phyloP scores from a whole-genome alignment of 2,113 vertebrate species.

The Noturus placidus region DNA sequence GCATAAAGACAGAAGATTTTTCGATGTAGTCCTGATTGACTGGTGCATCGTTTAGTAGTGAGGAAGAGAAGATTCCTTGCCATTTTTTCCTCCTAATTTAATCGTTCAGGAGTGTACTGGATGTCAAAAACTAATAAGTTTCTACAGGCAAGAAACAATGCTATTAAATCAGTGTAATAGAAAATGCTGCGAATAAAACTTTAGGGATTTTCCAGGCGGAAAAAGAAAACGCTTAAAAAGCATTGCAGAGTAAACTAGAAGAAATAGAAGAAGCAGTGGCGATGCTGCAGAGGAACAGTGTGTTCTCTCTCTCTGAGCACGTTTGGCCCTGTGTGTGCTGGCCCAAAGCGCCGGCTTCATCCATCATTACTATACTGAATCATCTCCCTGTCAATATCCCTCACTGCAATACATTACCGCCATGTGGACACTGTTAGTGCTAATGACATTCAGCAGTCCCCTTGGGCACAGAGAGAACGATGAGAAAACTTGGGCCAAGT shows the following conservation, averaged over 20 bases:
- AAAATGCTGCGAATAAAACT: constrained; percentile 26
- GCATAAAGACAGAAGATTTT: constrained; percentile 23
- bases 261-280: constrained; percentile 9
- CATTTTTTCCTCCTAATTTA: constrained; percentile 31
- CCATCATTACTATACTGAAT: constrained; percentile 76
- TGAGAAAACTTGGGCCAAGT: constrained; percentile 25
- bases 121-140: constrained; percentile 10
- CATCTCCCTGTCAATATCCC: constrained; percentile 72
- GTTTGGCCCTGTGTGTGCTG: constrained; percentile 56
- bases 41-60: constrained; percentile 4
- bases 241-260: constrained; percentile 17
- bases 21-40: constrained; percentile 26
- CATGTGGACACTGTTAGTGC: constrained; percentile 71
- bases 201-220: constrained; percentile 22
- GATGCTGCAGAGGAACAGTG: constrained; percentile 40
- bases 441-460: constrained; percentile 78
- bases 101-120: not conserved
- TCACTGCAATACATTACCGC: constrained; percentile 74
- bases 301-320: constrained; percentile 42
- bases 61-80: constrained; percentile 13
- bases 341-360: constrained; percentile 64
- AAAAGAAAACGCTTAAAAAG: constrained; percentile 21
- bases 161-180: constrained; percentile 29
- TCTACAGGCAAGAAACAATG: constrained; percentile 17
- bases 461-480: constrained; percentile 65